A percentile compares a stretch with the other conserved stretches of the same genome.
These are phyloP conservation scores for Phoxinus dragarum DNA, from an alignment of 2,797 vertebrate genomes.

Conservation along the genomic window DNA sequence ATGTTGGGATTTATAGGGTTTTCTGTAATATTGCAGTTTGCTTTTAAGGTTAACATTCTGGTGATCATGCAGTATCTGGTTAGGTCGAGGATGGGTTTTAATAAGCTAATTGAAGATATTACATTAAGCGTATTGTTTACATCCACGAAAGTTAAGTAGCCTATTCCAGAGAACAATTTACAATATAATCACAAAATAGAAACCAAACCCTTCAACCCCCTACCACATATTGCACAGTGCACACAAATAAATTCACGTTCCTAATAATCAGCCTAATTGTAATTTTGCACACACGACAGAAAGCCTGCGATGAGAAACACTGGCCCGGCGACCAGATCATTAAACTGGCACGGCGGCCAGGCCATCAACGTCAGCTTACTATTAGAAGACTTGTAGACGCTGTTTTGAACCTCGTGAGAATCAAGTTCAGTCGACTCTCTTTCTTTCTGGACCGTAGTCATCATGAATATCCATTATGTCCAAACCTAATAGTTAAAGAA, in stretches of 20 bases:
- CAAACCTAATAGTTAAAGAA: not conserved
- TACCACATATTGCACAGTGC: too few relatives aligned
- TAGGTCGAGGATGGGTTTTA: too few relatives aligned
- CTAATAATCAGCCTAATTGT: not conserved
- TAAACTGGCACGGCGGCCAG: not conserved
- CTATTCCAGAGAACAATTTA: not conserved
- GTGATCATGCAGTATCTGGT: too few relatives aligned
- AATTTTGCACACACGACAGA: not conserved
- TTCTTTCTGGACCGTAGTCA: not conserved
- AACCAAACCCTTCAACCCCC: not conserved
- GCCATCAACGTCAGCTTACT: not conserved
- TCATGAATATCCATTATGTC: not conserved
- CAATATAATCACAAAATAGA: not conserved
- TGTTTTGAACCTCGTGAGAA: not conserved
- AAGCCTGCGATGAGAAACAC: not conserved
- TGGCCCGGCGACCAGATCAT: not conserved
- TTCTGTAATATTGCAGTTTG: too few relatives aligned
- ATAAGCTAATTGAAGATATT: too few relatives aligned
- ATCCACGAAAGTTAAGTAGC: not conserved
- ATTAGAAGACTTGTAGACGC: not conserved
- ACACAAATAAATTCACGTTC: too few relatives aligned
- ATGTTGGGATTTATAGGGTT: too few relatives aligned
- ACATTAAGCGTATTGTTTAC: not conserved
- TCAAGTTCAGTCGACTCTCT: not conserved
- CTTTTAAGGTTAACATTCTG: too few relatives aligned